These are phyloP conservation scores for Trachymyrmex cornetzi DNA, from an alignment of 1,140 invertebrate species.

Conservation along the genomic window DNA sequence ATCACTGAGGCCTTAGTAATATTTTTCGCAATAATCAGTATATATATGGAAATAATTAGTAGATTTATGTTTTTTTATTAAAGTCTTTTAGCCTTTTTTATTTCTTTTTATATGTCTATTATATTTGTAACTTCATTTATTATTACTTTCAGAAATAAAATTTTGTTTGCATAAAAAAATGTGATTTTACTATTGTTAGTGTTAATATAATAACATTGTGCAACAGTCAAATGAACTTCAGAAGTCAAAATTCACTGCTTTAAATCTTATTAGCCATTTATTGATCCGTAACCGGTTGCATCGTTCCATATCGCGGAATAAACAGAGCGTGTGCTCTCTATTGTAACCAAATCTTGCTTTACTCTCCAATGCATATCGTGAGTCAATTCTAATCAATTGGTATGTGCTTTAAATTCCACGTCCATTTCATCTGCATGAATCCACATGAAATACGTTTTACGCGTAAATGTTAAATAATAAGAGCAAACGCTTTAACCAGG, in stretches of 20 bases:
- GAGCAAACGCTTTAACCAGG: neutral
- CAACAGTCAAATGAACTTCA: neutral
- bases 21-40: too few relatives aligned
- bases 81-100: neutral
- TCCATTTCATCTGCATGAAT: neutral
- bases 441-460: neutral
- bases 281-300: constrained; percentile 13
- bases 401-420: constrained; percentile 46
- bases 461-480: constrained; percentile 15
- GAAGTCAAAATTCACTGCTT: constrained; percentile 19
- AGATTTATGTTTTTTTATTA: neutral
- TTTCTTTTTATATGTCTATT: neutral
- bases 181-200: neutral
- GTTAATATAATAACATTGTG: neutral
- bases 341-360: constrained; percentile 44
- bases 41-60: too few relatives aligned
- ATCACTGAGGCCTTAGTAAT: too few relatives aligned
- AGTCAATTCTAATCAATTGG: constrained; percentile 37
- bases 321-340: constrained; percentile 39
- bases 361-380: constrained; percentile 42
- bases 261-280: constrained; percentile 37
- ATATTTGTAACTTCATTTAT: neutral
- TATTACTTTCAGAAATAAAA: neutral
- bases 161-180: neutral
- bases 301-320: constrained; percentile 17